A percentile compares a stretch with the other conserved stretches of the same genome.
Conservation (phyloP, 2,888 invertebrate genomes). For the Perizoma flavofasciatum region DNA sequence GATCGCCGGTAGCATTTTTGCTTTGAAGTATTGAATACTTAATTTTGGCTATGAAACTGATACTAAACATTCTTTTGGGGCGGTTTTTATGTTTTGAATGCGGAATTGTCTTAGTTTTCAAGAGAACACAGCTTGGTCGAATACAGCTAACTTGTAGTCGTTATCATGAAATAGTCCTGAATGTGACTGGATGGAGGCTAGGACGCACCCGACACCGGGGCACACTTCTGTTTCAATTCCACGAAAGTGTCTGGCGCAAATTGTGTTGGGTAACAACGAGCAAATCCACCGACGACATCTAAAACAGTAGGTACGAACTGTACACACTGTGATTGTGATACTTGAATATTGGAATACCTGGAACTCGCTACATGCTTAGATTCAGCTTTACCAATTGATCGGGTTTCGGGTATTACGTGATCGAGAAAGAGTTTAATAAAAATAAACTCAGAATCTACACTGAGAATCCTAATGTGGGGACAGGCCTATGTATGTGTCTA, state of each 20-base stretch:
- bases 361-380: conserved; percentile 35
- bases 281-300: conserved; percentile 24
- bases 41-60: no score
- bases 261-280: conserved; percentile 58
- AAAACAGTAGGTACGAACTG: background rate
- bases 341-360: conserved; percentile 29
- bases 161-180: conserved; percentile 28
- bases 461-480: no score
- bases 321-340: conserved; percentile 25
- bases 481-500: no score
- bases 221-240: conserved; percentile 76
- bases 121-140: no score
- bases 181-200: conserved; percentile 42
- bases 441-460: no score
- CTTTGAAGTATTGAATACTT: no score
- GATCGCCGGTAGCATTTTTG: no score
- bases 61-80: no score
- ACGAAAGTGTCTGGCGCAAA: conserved; percentile 65
- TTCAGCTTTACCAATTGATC: conserved; percentile 40
- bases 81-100: no score
- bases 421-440: background rate
- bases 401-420: conserved; percentile 23
- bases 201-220: conserved; percentile 53
- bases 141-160: background rate
- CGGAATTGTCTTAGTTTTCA: no score